These are phyloP conservation scores for Branchinecta sandiegonensis DNA, from an alignment of 2,888 invertebrate species.

Conservation along the genomic window DNA sequence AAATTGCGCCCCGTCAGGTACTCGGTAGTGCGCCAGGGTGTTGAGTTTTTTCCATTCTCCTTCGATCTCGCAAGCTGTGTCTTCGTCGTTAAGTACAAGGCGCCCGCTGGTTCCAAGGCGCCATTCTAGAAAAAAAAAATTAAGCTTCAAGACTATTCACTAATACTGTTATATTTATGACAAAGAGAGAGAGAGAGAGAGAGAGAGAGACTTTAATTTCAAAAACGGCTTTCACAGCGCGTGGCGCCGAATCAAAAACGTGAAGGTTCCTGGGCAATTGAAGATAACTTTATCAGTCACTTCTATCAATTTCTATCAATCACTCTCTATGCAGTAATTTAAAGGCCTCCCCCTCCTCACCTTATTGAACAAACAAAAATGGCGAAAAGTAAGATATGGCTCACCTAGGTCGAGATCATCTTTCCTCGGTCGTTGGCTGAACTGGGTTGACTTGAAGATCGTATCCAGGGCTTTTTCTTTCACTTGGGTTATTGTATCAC, in stretches of 20 bases:
- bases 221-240: no score
- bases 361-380: no score
- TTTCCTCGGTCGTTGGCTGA: constrained; percentile 84
- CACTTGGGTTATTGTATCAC: constrained; percentile 96
- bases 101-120: constrained; percentile 84
- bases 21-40: constrained; percentile 90
- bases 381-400: constrained; percentile 26
- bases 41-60: constrained; percentile 95
- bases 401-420: constrained; percentile 87
- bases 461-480: constrained; percentile 97
- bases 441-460: constrained; percentile 89
- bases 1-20: constrained; percentile 77
- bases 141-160: no score
- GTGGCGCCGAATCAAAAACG: no score
- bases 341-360: no score
- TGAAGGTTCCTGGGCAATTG: no score
- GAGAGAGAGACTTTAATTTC: no score
- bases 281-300: no score
- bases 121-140: constrained; percentile 53
- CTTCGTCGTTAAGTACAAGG: constrained; percentile 89
- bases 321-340: no score
- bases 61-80: constrained; percentile 86
- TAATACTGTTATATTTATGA: no score
- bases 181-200: no score
- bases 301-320: no score